phyloP scores from a whole-genome alignment of 2,888 invertebrate genomes.

The Parnassius glacialis region DNA sequence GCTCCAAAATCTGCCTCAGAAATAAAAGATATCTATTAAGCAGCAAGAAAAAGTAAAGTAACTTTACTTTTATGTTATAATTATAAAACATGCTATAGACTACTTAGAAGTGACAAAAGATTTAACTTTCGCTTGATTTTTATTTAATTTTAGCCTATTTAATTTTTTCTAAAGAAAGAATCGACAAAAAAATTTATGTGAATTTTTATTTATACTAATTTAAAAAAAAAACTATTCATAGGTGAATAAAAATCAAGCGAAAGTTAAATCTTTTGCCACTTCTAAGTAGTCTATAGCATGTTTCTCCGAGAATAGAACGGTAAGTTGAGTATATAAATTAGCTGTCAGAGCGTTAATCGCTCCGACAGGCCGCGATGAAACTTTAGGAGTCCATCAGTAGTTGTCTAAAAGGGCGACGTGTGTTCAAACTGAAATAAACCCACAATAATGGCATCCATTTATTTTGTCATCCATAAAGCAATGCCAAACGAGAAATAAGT shows the following conservation, averaged over 20 bases:
- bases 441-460: conserved; percentile 66
- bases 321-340: conserved; percentile 80
- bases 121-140: conserved; percentile 22
- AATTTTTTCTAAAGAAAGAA: too few species aligned
- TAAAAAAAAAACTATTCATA: too few species aligned
- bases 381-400: conserved; percentile 75
- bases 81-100: conserved; percentile 37
- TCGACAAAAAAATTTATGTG: too few species aligned
- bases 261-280: conserved; percentile 37
- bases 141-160: too few species aligned
- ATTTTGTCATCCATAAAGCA: conserved; percentile 70
- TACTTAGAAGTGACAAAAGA: conserved; percentile 48
- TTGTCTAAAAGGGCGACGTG: conserved; percentile 67
- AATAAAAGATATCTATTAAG: too few species aligned
- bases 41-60: too few species aligned
- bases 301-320: conserved; percentile 71
- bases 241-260: conserved; percentile 1
- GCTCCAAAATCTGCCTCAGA: too few species aligned
- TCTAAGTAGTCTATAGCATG: conserved; percentile 53
- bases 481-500: conserved; percentile 41
- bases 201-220: too few species aligned
- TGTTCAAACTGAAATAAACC: conserved; percentile 61
- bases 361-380: conserved; percentile 79
- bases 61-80: too few species aligned
- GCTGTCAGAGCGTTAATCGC: conserved; percentile 78